These are phyloP conservation scores for Trilocha varians DNA, from an alignment of 2,888 invertebrate genomes.

Conservation along the genomic window DNA sequence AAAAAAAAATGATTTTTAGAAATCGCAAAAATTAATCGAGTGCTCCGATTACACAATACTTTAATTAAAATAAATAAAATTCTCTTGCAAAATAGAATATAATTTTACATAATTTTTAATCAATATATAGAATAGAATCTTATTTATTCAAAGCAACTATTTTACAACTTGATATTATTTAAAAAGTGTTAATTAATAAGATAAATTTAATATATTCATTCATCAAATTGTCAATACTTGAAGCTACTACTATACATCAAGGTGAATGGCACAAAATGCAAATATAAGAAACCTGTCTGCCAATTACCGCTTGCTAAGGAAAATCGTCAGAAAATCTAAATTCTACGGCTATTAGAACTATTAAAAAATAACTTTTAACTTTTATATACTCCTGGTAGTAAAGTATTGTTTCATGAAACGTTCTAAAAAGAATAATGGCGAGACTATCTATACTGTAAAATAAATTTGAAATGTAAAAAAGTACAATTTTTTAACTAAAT, in stretches of 20 bases:
- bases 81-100: too few relatives aligned
- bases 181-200: too few relatives aligned
- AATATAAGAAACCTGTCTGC: constrained; percentile 40
- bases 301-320: constrained; percentile 32
- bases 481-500: too few relatives aligned
- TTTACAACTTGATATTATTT: too few relatives aligned
- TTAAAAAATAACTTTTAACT: neutral
- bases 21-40: neutral
- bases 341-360: constrained; percentile 1
- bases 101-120: too few relatives aligned
- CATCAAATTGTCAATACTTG: neutral
- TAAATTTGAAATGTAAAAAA: too few relatives aligned
- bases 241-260: constrained; percentile 12
- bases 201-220: neutral
- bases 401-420: neutral
- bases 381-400: neutral
- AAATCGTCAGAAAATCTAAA: constrained; percentile 23
- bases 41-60: too few relatives aligned
- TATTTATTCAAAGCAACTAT: too few relatives aligned
- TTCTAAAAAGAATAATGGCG: too few relatives aligned
- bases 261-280: constrained; percentile 50
- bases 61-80: too few relatives aligned
- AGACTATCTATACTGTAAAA: too few relatives aligned
- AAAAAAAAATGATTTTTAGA: neutral
- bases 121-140: too few relatives aligned